Evolutionary conservation across 1,140 invertebrate genomes (phyloP), one percentile per base, ranked within the genome.

Genomic region (Zaprionus ornatus): DNA sequence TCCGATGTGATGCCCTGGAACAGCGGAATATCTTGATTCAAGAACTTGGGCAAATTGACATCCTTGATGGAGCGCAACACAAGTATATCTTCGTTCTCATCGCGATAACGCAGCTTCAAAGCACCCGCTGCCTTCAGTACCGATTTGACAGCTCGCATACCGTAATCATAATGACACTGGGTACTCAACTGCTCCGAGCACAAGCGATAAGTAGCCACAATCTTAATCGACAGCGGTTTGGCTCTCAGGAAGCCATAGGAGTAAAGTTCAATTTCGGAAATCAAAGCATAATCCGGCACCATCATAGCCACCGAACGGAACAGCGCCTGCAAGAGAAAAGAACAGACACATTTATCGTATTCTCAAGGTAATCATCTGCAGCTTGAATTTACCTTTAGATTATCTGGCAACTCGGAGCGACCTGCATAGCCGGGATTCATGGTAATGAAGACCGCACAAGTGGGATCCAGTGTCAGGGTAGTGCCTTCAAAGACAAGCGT

Each of bases 221-320:
- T 99, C 94, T 99, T 99, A 0, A 98, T 95, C 0, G 98, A 97
- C 21, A 99, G 93, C 2, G 97, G 96, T 71, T 97, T 95, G 3
- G 98, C 98, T 54, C 96, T 96, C 10, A 98, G 94, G 91, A 99
- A 99, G n/a, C 98, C 98, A 92, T 95, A 98, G 0, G 98, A 98
- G 83, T 98, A 99, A 0, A 99, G 92, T 54, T 97, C 97, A 73
- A 99, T 99, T 93, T 99, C 98, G 0, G 98, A 97, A 86, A 99
- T 99, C 12, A 99, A 92, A 10, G 97, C 97, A 93, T 99, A 99
- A 93, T 99, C 98, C 1, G 98, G 98, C 21, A 99, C 98, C 98
- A 99, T 99, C 98, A 99, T 99, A 27, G 98, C 98, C 15, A 99
- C 98, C 2, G 98, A 97, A 75, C 98, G 95, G 94, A 99, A 99